Base-by-base conservation (phyloP, 2,113 vertebrate species). In the Procavia capensis region DNA sequence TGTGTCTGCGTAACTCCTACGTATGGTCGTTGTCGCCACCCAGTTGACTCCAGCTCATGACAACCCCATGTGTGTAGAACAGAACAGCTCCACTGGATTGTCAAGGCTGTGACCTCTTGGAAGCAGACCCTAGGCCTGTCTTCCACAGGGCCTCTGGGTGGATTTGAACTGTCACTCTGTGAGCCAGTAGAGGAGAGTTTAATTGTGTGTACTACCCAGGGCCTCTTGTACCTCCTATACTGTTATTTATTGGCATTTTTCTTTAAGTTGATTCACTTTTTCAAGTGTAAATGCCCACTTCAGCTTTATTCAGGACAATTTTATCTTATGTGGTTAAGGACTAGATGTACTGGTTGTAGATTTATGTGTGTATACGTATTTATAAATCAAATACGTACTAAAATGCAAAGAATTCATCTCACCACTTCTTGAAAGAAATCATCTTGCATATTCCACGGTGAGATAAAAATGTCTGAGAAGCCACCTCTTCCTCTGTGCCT, bases 391-490 rank as follows among this genome's bases (percentile, higher is more conserved):
- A 34, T 24, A 34, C n/a, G 43, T 31, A 50, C 5, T 59, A 6
- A 27, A 34, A 64, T 59, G 27, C 41, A 47, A 64, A 45, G 19
- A 34, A 4, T 10, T 2, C 1, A 57, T 19, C 11, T 6, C 43
- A 29, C 1, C 3, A 3, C 59, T 47, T 63, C 88, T 64, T 34
- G 7, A 8, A 24, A 4, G 66, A 7, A 20, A 5, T 74, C 27
- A 0, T 54, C 39, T 20, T 4, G 25, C 68, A n/a, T 31, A 43
- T 29, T 75, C 66, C 9, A 0, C 2, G 16, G 10, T 7, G 8
- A 78, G 43, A 13, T 54, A 24, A 34, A 45, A 10, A 9, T 0
- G 27, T 17, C 6, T 25, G 0, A 0, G 17, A 25, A 39, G 54
- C 6, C 43, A 39, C 66, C 41, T 11, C 10, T 72, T 1, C 22